A percentile compares a stretch with the other conserved stretches of the same genome.
phyloP scores from a whole-genome alignment of 2,888 invertebrate genomes.

The Thymelicus sylvestris region DNA sequence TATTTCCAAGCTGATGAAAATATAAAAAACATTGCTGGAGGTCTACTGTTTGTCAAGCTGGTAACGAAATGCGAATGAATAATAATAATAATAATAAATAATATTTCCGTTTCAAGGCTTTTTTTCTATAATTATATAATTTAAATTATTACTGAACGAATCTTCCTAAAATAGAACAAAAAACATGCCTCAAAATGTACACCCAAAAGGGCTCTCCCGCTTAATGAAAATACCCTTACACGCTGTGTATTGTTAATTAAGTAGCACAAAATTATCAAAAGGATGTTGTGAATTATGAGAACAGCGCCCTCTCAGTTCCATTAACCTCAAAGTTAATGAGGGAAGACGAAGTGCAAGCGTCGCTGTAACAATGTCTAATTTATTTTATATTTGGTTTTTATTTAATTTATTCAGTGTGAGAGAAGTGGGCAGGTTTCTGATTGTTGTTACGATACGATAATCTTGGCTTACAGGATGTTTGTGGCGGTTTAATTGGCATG shows the following conservation, averaged over 20 bases:
- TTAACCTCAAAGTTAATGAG: slow-evolving; percentile 68
- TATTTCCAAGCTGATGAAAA: too few species aligned
- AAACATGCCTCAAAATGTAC: neutral
- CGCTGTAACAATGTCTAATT: slow-evolving; percentile 63
- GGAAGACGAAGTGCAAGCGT: slow-evolving; percentile 47
- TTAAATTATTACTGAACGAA: too few species aligned
- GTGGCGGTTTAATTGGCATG: slow-evolving; percentile 81
- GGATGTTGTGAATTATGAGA: slow-evolving; percentile 41
- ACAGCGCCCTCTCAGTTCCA: slow-evolving; percentile 51
- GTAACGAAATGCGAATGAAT: too few species aligned
- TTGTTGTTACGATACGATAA: slow-evolving; percentile 82
- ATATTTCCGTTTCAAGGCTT: too few species aligned
- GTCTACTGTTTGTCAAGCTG: too few species aligned
- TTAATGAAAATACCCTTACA: slow-evolving; percentile 31
- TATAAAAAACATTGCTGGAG: too few species aligned
- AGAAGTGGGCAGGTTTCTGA: slow-evolving; percentile 77
- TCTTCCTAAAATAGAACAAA: neutral
- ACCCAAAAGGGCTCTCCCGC: neutral
- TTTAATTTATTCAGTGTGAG: slow-evolving; percentile 82
- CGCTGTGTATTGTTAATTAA: slow-evolving; percentile 32
- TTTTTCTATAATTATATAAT: too few species aligned
- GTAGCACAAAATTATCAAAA: slow-evolving; percentile 36
- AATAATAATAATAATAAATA: too few species aligned
- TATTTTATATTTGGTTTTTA: slow-evolving; percentile 79
- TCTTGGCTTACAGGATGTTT: slow-evolving; percentile 82